A percentile compares a stretch with the other conserved stretches of the same genome.
These are phyloP conservation scores for Eptatretus atami DNA, from an alignment of 2,797 vertebrate genomes.

Conservation along the genomic window DNA sequence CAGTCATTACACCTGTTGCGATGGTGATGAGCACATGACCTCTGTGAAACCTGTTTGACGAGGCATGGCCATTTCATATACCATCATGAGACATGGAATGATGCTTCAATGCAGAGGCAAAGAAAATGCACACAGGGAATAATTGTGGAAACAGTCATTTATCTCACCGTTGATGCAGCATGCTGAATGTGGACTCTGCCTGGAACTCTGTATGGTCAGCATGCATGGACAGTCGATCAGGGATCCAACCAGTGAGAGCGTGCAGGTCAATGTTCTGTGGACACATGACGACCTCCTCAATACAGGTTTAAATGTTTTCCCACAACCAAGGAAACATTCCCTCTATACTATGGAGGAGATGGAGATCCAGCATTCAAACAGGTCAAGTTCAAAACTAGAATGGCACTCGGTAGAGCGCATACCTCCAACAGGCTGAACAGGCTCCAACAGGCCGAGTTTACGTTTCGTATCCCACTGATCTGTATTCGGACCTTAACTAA, in stretches of 20 bases:
- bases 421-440: too few species aligned
- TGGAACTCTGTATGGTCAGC: conserved; percentile 85
- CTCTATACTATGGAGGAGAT: too few species aligned
- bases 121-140: neutral
- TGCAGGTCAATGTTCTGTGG: conserved; percentile 90
- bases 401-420: too few species aligned
- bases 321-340: conserved; percentile 3
- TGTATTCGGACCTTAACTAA: too few species aligned
- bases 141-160: neutral
- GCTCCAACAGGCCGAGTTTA: too few species aligned
- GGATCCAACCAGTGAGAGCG: conserved; percentile 94
- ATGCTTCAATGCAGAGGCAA: neutral
- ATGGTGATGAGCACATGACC: conserved; percentile 82
- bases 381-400: too few species aligned
- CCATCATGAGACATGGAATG: neutral
- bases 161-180: conserved; percentile 67
- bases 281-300: conserved; percentile 6
- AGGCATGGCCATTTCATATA: neutral
- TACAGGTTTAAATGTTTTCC: neutral
- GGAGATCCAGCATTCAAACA: too few species aligned
- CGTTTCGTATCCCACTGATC: too few species aligned
- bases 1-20: conserved; percentile 78
- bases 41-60: conserved; percentile 43
- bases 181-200: conserved; percentile 66
- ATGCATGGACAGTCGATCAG: conserved; percentile 95